Evolutionary conservation across 2,888 invertebrate species (phyloP).

Genomic region (Uloborus plumipes): DNA sequence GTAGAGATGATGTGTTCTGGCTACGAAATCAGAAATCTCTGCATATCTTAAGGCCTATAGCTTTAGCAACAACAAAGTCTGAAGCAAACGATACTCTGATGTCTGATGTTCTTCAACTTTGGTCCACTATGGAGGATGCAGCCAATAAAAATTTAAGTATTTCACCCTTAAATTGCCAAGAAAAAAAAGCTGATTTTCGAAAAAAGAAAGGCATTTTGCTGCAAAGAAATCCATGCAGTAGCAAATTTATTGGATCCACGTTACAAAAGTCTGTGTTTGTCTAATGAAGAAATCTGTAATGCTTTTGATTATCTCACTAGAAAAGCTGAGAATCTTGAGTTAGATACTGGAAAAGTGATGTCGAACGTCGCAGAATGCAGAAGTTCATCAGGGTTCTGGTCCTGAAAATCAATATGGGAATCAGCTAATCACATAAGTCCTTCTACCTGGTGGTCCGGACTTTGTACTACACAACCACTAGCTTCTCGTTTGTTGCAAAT

Average conservation of each 20-base stretch:
- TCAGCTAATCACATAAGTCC: not conserved
- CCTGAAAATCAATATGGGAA: constrained; percentile 3
- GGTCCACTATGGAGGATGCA: constrained; percentile 3
- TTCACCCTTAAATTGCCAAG: constrained; percentile 9
- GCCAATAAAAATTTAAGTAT: constrained; percentile 6
- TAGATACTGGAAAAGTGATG: not conserved
- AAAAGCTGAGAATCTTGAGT: not conserved
- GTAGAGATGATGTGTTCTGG: too few species aligned
- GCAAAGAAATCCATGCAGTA: constrained; percentile 3
- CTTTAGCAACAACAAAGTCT: too few species aligned
- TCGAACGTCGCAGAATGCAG: constrained; percentile 15
- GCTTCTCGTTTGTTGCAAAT: constrained; percentile 10
- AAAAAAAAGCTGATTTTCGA: not conserved
- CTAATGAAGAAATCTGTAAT: not conserved
- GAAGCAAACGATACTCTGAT: too few species aligned
- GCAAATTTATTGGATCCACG: constrained; percentile 11
- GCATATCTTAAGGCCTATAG: too few species aligned
- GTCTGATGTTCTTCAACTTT: constrained; percentile 10
- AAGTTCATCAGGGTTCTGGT: constrained; percentile 1
- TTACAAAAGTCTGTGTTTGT: not conserved
- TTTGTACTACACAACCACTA: constrained; percentile 14
- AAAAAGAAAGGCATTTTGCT: constrained; percentile 10
- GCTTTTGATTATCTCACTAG: constrained; percentile 6
- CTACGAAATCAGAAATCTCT: too few species aligned
- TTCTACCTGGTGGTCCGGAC: constrained; percentile 16